These are phyloP conservation scores for Bubo bubo DNA, from an alignment of 2,113 vertebrate genomes.

Conservation along the genomic window DNA sequence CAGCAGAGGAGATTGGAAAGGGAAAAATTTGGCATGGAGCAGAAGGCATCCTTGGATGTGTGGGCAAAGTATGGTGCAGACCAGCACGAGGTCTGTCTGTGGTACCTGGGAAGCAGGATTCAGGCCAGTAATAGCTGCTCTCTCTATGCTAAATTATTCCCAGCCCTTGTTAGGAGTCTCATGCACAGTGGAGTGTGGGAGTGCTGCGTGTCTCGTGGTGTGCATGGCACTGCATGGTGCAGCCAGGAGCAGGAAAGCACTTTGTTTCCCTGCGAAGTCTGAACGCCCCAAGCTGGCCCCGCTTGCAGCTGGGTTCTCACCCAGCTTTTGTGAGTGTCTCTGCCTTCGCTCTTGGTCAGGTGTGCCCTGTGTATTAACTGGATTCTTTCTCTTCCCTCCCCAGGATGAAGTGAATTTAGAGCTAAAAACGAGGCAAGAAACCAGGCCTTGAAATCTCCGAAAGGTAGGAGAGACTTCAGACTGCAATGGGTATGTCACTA, in stretches of 20 bases:
- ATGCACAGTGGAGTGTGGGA: neutral
- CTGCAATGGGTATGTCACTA: constrained; percentile 73
- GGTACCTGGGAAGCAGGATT: neutral
- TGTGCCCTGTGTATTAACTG: neutral
- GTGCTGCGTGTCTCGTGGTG: rapidly evolving
- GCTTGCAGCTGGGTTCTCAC: neutral
- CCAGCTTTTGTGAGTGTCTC: neutral
- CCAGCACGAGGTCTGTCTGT: neutral
- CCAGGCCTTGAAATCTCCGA: constrained; percentile 62
- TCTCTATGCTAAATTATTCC: neutral
- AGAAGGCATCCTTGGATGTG: neutral
- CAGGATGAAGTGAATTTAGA: constrained; percentile 79
- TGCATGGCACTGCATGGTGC: neutral
- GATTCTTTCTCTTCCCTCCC: constrained; percentile 17
- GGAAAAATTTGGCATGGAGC: neutral
- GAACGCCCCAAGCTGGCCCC: neutral
- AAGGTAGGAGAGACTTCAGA: constrained; percentile 72
- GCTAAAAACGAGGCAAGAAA: constrained; percentile 51
- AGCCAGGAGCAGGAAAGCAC: neutral
- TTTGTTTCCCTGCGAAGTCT: neutral
- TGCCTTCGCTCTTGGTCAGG: neutral
- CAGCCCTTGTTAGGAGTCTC: neutral
- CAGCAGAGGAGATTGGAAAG: neutral
- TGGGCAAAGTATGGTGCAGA: neutral
- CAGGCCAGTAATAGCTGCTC: neutral